Conservation (phyloP, 1,140 invertebrate species). For the Hyles euphorbiae region DNA sequence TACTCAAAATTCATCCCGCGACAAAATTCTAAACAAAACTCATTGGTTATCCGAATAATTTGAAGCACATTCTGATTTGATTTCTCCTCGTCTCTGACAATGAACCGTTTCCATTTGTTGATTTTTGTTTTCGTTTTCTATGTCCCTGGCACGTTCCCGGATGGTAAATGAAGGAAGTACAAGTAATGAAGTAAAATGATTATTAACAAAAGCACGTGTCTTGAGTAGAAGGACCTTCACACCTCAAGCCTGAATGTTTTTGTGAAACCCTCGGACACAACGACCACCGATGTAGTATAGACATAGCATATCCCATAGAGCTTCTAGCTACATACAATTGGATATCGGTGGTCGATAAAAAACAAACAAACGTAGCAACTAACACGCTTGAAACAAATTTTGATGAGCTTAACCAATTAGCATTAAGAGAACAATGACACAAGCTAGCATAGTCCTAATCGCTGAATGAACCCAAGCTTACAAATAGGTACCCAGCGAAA, state of each 20-base stretch:
- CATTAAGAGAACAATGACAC: neutral
- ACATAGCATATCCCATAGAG: conserved; percentile 1
- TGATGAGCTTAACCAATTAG: neutral
- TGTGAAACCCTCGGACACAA: neutral
- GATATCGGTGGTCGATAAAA: neutral
- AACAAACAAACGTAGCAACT: neutral
- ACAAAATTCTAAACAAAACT: no score
- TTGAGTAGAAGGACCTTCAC: conserved; percentile 54
- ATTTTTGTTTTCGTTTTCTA: conserved; percentile 58
- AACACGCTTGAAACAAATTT: neutral
- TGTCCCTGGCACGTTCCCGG: conserved; percentile 64
- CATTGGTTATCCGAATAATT: no score
- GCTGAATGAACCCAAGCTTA: neutral
- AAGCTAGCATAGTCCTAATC: neutral
- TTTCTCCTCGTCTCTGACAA: neutral
- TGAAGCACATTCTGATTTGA: no score
- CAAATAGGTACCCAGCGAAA: neutral
- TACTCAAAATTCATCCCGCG: no score
- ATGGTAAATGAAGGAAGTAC: conserved; percentile 67
- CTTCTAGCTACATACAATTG: neutral
- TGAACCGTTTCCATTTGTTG: conserved; percentile 44
- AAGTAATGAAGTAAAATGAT: conserved; percentile 69
- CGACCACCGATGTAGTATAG: conserved; percentile 4
- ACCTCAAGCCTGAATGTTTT: conserved; percentile 8
- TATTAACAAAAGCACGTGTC: conserved; percentile 67